A percentile compares a stretch with the other conserved stretches of the same genome.
These are phyloP conservation scores for Rhadinocentrus ornatus DNA, from an alignment of 2,797 vertebrate genomes.

Conservation along the genomic window DNA sequence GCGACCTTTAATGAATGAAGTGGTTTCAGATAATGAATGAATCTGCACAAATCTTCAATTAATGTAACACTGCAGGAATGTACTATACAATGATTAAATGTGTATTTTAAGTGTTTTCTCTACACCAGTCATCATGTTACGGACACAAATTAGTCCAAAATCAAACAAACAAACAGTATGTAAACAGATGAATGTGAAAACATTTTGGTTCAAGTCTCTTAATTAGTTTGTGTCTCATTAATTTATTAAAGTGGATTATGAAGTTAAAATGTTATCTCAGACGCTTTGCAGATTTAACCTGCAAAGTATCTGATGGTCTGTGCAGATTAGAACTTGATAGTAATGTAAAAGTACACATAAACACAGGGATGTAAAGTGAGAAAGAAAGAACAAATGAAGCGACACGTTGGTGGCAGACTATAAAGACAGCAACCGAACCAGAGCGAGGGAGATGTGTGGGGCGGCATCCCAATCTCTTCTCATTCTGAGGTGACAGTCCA, in stretches of 20 bases:
- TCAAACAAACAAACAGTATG: too few species aligned
- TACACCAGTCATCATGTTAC: too few species aligned
- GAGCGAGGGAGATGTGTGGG: slow-evolving; percentile 57
- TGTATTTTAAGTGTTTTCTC: background rate
- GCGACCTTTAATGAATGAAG: too few species aligned
- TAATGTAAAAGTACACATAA: slow-evolving; percentile 4
- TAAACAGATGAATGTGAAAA: too few species aligned
- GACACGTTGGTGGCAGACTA: slow-evolving; percentile 9
- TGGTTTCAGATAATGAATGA: too few species aligned
- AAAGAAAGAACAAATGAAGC: slow-evolving; percentile 14
- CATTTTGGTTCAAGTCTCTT: too few species aligned
- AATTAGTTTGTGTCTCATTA: too few species aligned
- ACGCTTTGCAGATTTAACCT: slow-evolving; percentile 38
- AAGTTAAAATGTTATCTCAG: too few species aligned
- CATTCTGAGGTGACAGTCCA: slow-evolving; percentile 81
- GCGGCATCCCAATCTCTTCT: slow-evolving; percentile 71
- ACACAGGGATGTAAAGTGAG: slow-evolving; percentile 16
- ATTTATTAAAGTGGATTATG: too few species aligned
- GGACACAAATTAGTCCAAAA: too few species aligned
- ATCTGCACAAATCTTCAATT: background rate
- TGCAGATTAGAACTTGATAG: slow-evolving; percentile 1
- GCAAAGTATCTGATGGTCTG: slow-evolving; percentile 31
- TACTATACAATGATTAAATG: background rate
- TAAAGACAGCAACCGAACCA: slow-evolving; percentile 32
- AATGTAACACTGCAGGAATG: too few species aligned